phyloP scores from a whole-genome alignment of 1,140 invertebrate species.

The Daktulosphaira vitifoliae region DNA sequence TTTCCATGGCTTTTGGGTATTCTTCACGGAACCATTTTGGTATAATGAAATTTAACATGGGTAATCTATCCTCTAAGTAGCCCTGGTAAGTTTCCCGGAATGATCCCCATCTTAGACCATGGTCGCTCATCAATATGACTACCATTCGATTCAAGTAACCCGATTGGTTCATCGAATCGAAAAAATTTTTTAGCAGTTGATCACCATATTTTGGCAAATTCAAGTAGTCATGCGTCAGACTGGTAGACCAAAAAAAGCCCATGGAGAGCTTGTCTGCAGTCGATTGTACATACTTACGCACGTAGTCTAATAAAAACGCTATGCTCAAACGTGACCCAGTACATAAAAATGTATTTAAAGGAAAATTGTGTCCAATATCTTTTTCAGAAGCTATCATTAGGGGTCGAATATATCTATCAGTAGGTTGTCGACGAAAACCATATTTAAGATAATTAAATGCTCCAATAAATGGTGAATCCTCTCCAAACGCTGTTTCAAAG shows the following conservation, averaged over 20 bases:
- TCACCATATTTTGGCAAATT: conserved; percentile 46
- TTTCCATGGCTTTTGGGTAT: conserved; percentile 47
- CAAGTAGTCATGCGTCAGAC: conserved; percentile 48
- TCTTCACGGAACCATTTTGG: conserved; percentile 52
- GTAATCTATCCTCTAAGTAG: conserved; percentile 58
- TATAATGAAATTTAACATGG: conserved; percentile 53
- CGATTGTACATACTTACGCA: conserved; percentile 37
- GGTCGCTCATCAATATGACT: conserved; percentile 49
- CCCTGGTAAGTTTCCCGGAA: conserved; percentile 56
- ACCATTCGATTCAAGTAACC: conserved; percentile 46
- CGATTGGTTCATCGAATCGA: conserved; percentile 39
- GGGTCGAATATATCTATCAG: conserved; percentile 45
- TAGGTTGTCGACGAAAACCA: conserved; percentile 45
- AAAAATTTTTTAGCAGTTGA: conserved; percentile 46
- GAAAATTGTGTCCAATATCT: conserved; percentile 46
- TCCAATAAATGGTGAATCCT: conserved; percentile 43
- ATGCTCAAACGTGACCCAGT: conserved; percentile 45
- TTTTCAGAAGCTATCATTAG: conserved; percentile 44
- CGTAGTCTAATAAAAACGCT: conserved; percentile 39
- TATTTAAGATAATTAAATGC: conserved; percentile 44
- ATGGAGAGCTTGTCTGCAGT: conserved; percentile 42
- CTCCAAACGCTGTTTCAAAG: conserved; percentile 45
- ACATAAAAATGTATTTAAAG: conserved; percentile 48
- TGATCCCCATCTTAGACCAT: conserved; percentile 53
- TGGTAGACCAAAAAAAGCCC: conserved; percentile 48